Conservation (phyloP, 1,140 invertebrate genomes). For the Solenopsis invicta region DNA sequence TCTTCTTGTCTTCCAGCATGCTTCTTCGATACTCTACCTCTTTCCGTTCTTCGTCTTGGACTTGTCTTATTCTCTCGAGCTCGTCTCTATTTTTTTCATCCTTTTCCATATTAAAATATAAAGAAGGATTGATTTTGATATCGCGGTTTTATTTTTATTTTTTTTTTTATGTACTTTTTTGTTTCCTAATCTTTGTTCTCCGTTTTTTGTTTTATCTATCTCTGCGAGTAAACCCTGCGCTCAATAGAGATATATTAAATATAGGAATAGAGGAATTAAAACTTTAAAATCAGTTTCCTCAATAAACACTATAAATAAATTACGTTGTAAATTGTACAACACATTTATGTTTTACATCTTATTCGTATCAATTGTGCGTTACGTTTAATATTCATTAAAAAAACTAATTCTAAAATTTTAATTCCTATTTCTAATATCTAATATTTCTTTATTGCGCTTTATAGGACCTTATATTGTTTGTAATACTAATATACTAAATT, state of each 20-base stretch:
- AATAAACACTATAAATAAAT: too few relatives aligned
- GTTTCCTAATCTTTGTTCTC: background rate
- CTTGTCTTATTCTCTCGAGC: conserved; percentile 36
- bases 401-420: too few relatives aligned
- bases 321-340: too few relatives aligned
- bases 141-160: background rate
- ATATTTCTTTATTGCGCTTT: too few relatives aligned
- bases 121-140: background rate
- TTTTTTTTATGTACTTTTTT: background rate
- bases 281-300: too few relatives aligned
- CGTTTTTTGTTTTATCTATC: background rate
- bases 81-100: background rate
- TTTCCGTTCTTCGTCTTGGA: conserved; percentile 48
- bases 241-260: too few relatives aligned
- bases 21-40: conserved; percentile 55
- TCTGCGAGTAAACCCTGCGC: too few relatives aligned
- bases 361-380: background rate
- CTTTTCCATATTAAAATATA: background rate
- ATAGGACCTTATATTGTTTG: too few relatives aligned
- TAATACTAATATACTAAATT: background rate
- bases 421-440: too few relatives aligned
- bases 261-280: too few relatives aligned
- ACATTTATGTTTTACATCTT: too few relatives aligned
- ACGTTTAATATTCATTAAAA: too few relatives aligned
- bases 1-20: conserved; percentile 66